phyloP scores from a whole-genome alignment of 2,888 invertebrate genomes.

The Dolichopus griseipennis region DNA sequence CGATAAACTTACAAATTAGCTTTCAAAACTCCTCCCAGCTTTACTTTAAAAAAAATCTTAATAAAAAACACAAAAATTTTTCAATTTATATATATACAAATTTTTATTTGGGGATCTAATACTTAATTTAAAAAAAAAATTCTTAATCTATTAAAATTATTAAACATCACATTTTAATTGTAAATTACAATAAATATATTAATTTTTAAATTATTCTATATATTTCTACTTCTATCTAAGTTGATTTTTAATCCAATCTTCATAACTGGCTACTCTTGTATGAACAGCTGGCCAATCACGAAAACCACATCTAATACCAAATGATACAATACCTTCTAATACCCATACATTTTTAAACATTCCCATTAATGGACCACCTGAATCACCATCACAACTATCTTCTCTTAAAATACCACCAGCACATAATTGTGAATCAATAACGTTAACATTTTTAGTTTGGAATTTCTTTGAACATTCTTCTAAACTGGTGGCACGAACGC shows the following conservation, averaged over 20 bases:
- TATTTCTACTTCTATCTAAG: not conserved
- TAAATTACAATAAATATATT: too few relatives aligned
- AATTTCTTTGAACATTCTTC: conserved; percentile 44
- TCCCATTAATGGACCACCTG: conserved; percentile 67
- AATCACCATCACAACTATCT: conserved; percentile 68
- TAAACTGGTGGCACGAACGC: conserved; percentile 45
- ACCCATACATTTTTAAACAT: conserved; percentile 47
- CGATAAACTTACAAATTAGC: too few relatives aligned
- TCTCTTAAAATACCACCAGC: conserved; percentile 58
- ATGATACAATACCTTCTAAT: conserved; percentile 57
- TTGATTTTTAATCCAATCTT: conserved; percentile 43
- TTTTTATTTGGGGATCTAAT: too few relatives aligned
- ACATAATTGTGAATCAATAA: conserved; percentile 49
- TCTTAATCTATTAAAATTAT: too few relatives aligned
- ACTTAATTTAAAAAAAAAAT: too few relatives aligned
- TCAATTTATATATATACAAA: too few relatives aligned
- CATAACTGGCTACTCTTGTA: conserved; percentile 53
- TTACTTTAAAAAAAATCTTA: too few relatives aligned
- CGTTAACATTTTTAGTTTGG: conserved; percentile 29
- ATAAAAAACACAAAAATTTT: too few relatives aligned
- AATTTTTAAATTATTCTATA: not conserved
- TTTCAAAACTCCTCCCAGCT: too few relatives aligned
- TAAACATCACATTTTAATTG: too few relatives aligned
- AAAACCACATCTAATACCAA: conserved; percentile 56
- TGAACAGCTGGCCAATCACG: conserved; percentile 59